phyloP scores from a whole-genome alignment of 2,888 invertebrate species.

The Onthophagus sagittarius region DNA sequence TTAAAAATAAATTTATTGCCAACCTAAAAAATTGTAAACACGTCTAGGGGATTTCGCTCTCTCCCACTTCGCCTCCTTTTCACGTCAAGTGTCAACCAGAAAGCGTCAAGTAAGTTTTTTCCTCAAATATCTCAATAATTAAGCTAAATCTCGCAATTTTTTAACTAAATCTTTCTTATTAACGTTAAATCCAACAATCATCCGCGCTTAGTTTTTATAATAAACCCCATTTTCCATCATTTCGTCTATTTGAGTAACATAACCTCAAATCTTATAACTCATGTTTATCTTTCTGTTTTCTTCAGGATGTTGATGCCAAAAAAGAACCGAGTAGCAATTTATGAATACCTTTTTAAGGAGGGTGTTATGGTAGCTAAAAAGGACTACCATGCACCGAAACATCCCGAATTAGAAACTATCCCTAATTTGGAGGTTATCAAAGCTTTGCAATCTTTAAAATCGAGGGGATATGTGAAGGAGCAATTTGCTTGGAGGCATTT shows the following conservation, averaged over 20 bases:
- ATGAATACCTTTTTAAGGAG: constrained; percentile 97
- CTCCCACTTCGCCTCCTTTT: constrained; percentile 7
- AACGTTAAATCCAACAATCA: not conserved
- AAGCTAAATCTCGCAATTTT: not conserved
- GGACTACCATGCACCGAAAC: constrained; percentile 96
- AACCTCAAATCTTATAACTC: not conserved
- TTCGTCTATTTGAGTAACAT: not conserved
- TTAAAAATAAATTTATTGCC: not conserved
- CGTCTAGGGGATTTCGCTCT: not conserved
- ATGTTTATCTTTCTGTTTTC: not conserved
- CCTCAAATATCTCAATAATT: constrained; percentile 1
- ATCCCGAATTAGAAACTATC: constrained; percentile 90
- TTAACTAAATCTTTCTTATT: not conserved
- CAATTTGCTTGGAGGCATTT: constrained; percentile 99
- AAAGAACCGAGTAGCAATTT: constrained; percentile 93
- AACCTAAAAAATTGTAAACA: not conserved
- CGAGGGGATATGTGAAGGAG: constrained; percentile 96
- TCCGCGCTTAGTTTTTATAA: not conserved
- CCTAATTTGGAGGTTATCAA: constrained; percentile 99
- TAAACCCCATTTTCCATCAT: not conserved
- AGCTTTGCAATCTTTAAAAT: constrained; percentile 94
- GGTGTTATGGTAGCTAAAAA: constrained; percentile 99
- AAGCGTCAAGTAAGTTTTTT: constrained; percentile 10
- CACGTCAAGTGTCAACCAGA: not conserved
- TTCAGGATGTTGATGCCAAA: constrained; percentile 99